Evolutionary conservation across 2,113 vertebrate species (phyloP), one percentile per base, ranked within the genome.

Genomic region (Anguilla japonica): DNA sequence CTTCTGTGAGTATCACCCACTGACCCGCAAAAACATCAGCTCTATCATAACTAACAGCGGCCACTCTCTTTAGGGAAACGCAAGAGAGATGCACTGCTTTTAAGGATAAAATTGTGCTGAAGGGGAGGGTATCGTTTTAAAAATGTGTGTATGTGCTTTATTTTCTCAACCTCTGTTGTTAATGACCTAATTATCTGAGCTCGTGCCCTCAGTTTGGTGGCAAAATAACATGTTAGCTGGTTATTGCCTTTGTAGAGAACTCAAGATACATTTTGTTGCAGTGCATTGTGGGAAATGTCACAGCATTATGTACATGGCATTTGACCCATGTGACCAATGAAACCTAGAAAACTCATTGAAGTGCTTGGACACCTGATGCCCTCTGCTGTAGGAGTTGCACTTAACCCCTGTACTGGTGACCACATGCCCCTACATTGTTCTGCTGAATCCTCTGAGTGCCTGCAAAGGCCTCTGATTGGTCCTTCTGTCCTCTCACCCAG

Each of bases 1-100:
- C 92, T 89, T 53, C 87, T 87, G 94, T 95, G 89, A 87, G 92
- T 92, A 80, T 79, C 0, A 15, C 15, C 5, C 0, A 26, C 71
- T n/a, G 71, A 75, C 26, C n/a, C 8, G 11, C 26, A 75, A n/a
- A 29, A 26, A 13, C 71, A 71, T 75, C 6, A 75, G 34, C 71
- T 13, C 3, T 75, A 1, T 75, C 18, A 26, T 67, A 5, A 26
- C 60, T 60, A 34, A 34, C 15, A 67, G 4, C 5, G 22, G 2
- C 16, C 11, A 26, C 18, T 22, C 20, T 67, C 56, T 60, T 60
- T 60, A 14, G 11, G 18, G 56, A 60, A 67, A 67, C 18, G 2
- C 18, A 26, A 67, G 60, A 67, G 22, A 67, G 60, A 67, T 26
- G 18, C 60, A 67, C 22, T 67, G 60, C 22, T 67, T 67, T 67